These are phyloP conservation scores for Drosophila maculinotata DNA, from an alignment of 2,888 invertebrate species.

Conservation along the genomic window DNA sequence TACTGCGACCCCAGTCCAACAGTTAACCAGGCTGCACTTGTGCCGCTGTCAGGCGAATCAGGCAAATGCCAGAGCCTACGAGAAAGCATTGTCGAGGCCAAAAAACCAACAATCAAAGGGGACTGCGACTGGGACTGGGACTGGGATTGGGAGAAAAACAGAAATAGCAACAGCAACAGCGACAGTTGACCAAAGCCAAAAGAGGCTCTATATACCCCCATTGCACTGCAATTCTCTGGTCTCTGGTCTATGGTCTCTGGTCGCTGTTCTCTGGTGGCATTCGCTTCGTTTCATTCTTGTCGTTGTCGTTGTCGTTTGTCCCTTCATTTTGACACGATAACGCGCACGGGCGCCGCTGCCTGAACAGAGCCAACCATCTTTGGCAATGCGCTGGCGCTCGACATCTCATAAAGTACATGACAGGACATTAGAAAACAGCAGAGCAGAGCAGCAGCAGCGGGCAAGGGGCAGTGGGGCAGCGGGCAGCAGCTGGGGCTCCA, in stretches of 20 bases:
- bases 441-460: conserved; percentile 49
- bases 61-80: conserved; percentile 60
- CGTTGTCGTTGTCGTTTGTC: conserved; percentile 70
- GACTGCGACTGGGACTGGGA: conserved; percentile 7
- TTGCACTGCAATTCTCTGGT: too few relatives aligned
- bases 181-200: not conserved
- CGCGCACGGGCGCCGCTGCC: conserved; percentile 63
- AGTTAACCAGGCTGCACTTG: conserved; percentile 59
- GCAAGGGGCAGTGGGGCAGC: too few relatives aligned
- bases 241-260: too few relatives aligned
- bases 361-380: conserved; percentile 67
- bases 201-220: too few relatives aligned
- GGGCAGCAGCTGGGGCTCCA: conserved; percentile 47
- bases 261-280: conserved; percentile 29
- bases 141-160: too few relatives aligned
- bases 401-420: conserved; percentile 81
- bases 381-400: conserved; percentile 77
- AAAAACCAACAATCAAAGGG: conserved; percentile 68
- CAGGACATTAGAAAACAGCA: conserved; percentile 80
- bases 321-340: conserved; percentile 81
- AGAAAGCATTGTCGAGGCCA: conserved; percentile 57
- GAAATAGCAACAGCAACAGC: conserved; percentile 19
- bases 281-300: conserved; percentile 72
- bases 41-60: conserved; percentile 61
- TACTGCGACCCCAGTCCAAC: conserved; percentile 1